A percentile compares a stretch with the other conserved stretches of the same genome.
Evolutionary conservation across 2,888 invertebrate species (phyloP).

Genomic region (Drosophila diplacantha): DNA sequence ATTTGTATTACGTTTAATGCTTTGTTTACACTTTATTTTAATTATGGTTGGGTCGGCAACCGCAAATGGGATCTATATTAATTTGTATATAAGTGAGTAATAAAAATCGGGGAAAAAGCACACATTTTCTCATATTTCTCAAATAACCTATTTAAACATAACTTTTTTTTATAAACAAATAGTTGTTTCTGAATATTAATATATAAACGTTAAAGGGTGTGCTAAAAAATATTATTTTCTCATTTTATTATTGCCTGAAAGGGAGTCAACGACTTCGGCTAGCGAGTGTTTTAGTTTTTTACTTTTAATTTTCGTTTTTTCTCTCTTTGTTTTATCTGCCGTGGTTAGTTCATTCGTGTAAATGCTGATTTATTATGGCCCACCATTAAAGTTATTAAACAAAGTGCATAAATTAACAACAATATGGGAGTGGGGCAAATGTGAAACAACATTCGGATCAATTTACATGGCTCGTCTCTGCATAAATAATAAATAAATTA

Average conservation of each 20-base stretch:
- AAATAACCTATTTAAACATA: not conserved
- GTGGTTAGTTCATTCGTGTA: slow-evolving; percentile 30
- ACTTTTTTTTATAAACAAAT: no score
- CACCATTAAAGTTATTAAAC: slow-evolving; percentile 60
- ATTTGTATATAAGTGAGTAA: slow-evolving; percentile 7
- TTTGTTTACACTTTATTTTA: slow-evolving; percentile 29
- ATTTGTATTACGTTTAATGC: slow-evolving; percentile 43
- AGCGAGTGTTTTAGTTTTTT: slow-evolving; percentile 4
- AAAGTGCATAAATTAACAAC: slow-evolving; percentile 67
- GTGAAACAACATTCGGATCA: slow-evolving; percentile 44
- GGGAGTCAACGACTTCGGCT: not conserved
- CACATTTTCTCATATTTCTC: not conserved
- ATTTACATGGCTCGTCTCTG: slow-evolving; percentile 46
- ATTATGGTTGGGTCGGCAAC: slow-evolving; percentile 11
- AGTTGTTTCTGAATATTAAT: no score
- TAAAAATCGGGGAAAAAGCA: not conserved
- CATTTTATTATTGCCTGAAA: no score
- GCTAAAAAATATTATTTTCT: not conserved
- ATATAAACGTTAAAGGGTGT: not conserved
- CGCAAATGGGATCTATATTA: slow-evolving; percentile 18
- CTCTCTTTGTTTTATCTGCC: not conserved
- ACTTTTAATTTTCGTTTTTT: slow-evolving; percentile 50
- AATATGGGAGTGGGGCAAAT: slow-evolving; percentile 13
- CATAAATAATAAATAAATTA: slow-evolving; percentile 61
- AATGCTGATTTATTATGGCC: slow-evolving; percentile 56